A percentile compares a stretch with the other conserved stretches of the same genome.
phyloP scores from a whole-genome alignment of 2,113 vertebrate species.

The Aptenodytes patagonicus region DNA sequence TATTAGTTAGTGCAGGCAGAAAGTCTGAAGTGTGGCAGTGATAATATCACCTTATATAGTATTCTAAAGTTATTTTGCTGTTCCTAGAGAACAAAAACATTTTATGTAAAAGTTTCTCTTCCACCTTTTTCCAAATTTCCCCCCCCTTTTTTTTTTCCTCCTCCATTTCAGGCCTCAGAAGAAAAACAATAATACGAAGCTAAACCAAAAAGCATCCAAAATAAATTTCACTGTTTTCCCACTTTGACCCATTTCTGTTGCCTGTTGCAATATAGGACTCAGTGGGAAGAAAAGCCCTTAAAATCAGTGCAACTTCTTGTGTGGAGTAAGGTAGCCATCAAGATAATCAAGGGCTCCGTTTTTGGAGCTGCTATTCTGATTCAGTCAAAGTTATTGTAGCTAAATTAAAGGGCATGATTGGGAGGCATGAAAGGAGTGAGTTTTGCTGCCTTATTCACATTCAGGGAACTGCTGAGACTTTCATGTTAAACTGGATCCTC shows the following conservation, averaged over 20 bases:
- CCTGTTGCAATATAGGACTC: background rate
- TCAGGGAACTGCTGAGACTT: constrained; percentile 6
- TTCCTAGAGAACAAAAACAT: background rate
- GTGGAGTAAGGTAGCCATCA: background rate
- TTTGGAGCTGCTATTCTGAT: background rate
- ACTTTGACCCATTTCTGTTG: background rate
- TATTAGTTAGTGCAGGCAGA: background rate
- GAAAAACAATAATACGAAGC: background rate
- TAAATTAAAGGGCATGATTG: constrained; percentile 19
- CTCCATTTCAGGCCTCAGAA: background rate
- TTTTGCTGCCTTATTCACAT: constrained; percentile 25
- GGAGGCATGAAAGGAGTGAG: background rate
- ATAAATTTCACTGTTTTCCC: background rate
- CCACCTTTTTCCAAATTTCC: background rate
- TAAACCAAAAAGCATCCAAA: background rate
- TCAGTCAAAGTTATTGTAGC: background rate
- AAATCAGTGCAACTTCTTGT: background rate
- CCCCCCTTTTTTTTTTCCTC: too few relatives aligned
- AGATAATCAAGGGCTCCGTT: background rate
- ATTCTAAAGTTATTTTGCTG: background rate
- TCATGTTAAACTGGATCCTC: constrained; percentile 46
- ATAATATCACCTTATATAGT: constrained; percentile 22
- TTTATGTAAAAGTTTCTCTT: background rate
- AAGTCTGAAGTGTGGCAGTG: background rate
- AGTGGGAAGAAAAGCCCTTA: background rate